Percentiles rank a stretch among this genome's conserved stretches.
Conservation (phyloP, 2,113 vertebrate species). For the Hassar affinis region DNA sequence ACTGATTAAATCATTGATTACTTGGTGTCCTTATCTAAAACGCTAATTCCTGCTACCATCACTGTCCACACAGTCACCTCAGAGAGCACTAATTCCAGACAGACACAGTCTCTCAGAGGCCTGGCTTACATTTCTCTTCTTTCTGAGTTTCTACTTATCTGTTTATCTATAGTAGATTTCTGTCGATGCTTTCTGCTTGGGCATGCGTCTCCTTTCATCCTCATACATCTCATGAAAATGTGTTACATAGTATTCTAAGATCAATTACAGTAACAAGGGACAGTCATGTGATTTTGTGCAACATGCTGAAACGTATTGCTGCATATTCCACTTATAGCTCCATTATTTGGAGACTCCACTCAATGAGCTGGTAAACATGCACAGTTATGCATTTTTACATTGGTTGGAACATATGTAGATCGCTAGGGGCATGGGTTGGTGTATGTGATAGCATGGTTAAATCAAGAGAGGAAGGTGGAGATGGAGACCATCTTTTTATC, state of each 20-base stretch:
- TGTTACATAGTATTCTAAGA: background rate
- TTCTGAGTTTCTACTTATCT: background rate
- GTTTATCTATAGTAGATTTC: background rate
- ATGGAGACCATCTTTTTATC: background rate
- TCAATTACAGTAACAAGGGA: conserved; percentile 16
- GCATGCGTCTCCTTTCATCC: conserved; percentile 37
- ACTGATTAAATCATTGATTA: conserved; percentile 14
- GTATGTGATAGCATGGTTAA: background rate
- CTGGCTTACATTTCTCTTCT: background rate
- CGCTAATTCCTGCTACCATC: background rate
- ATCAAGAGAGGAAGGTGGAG: background rate
- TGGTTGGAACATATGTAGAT: background rate
- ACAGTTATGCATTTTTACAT: background rate
- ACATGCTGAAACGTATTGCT: conserved; percentile 13
- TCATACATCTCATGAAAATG: background rate
- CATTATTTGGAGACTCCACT: background rate
- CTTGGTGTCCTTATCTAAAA: background rate
- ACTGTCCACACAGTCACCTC: background rate
- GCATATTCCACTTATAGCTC: conserved; percentile 9
- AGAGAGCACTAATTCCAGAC: background rate
- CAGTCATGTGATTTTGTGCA: conserved; percentile 15
- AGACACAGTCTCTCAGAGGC: background rate
- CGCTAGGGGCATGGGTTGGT: background rate
- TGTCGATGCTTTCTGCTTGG: background rate
- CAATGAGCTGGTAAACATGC: background rate